phyloP scores from a whole-genome alignment of 2,888 invertebrate genomes.

The Notodonta ziczac region DNA sequence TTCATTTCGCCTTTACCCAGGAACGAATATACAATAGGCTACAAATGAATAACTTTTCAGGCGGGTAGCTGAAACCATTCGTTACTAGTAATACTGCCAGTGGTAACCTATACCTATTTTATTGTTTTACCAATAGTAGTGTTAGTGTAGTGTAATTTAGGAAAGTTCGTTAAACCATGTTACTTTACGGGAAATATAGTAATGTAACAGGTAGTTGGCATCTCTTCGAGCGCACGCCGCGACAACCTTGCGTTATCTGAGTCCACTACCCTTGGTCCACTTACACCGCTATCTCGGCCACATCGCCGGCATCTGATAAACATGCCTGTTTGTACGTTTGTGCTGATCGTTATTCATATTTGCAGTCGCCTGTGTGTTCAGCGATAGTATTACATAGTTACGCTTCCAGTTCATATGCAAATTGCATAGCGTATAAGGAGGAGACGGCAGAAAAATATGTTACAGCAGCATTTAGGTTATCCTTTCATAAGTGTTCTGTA shows the following conservation, averaged over 20 bases:
- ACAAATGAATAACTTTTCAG: too few relatives aligned
- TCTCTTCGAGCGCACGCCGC: slow-evolving; percentile 38
- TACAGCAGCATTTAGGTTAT: too few relatives aligned
- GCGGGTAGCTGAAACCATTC: too few relatives aligned
- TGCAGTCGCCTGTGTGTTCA: slow-evolving; percentile 18
- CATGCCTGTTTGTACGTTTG: slow-evolving; percentile 49
- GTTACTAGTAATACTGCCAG: too few relatives aligned
- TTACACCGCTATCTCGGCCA: slow-evolving; percentile 72
- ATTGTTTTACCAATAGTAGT: too few relatives aligned
- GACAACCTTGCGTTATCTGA: slow-evolving; percentile 75
- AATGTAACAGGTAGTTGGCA: not conserved
- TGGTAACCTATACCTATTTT: too few relatives aligned
- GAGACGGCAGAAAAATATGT: not conserved
- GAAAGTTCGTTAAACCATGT: too few relatives aligned
- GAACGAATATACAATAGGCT: too few relatives aligned
- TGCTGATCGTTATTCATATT: slow-evolving; percentile 39
- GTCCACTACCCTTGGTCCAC: slow-evolving; percentile 79
- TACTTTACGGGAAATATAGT: slow-evolving; percentile 2
- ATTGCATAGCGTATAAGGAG: not conserved
- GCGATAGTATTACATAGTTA: slow-evolving; percentile 37
- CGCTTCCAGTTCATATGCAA: slow-evolving; percentile 28
- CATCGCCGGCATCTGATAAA: slow-evolving; percentile 75
- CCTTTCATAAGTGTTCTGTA: too few relatives aligned
- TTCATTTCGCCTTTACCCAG: not conserved
- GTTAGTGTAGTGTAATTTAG: too few relatives aligned